A percentile compares a stretch with the other conserved stretches of the same genome.
Evolutionary conservation across 35 echinoderm and acorn worm genomes (phyloP).

Genomic region (Patiria miniata): DNA sequence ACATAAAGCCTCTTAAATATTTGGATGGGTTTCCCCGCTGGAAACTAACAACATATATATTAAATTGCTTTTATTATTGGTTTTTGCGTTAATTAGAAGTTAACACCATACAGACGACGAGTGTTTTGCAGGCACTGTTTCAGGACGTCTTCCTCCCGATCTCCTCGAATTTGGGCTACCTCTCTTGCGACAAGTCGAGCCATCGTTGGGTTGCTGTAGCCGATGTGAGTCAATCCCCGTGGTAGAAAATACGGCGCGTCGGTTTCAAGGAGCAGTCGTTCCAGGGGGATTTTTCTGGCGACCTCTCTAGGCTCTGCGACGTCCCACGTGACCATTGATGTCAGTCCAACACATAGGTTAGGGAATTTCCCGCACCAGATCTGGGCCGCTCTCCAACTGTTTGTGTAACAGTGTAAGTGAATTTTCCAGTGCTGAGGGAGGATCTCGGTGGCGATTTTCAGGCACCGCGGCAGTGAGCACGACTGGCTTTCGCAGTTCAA

Average conservation of each 20-base stretch:
- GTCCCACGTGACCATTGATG: neutral
- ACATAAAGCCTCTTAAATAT: too few relatives aligned
- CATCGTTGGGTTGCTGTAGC: neutral
- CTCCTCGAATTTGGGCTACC: neutral
- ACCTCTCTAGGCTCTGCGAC: neutral
- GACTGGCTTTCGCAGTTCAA: neutral
- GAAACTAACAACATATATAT: too few relatives aligned
- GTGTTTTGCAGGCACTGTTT: too few relatives aligned
- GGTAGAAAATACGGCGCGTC: neutral
- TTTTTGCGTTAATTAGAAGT: too few relatives aligned
- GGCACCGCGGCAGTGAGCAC: neutral
- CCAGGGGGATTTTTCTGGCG: neutral
- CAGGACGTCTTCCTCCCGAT: too few relatives aligned
- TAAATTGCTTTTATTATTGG: too few relatives aligned
- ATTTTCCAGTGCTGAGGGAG: neutral
- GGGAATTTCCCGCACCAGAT: neutral
- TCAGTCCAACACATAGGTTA: neutral
- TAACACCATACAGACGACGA: too few relatives aligned
- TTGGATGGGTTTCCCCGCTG: too few relatives aligned
- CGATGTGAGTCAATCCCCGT: too few relatives aligned
- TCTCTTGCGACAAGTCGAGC: neutral
- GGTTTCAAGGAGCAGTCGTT: neutral
- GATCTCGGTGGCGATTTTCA: neutral
- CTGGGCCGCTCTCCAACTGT: neutral
- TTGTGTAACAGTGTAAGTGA: neutral